Evolutionary conservation across 2,888 invertebrate genomes (phyloP).

Genomic region (Abscondita cerata): DNA sequence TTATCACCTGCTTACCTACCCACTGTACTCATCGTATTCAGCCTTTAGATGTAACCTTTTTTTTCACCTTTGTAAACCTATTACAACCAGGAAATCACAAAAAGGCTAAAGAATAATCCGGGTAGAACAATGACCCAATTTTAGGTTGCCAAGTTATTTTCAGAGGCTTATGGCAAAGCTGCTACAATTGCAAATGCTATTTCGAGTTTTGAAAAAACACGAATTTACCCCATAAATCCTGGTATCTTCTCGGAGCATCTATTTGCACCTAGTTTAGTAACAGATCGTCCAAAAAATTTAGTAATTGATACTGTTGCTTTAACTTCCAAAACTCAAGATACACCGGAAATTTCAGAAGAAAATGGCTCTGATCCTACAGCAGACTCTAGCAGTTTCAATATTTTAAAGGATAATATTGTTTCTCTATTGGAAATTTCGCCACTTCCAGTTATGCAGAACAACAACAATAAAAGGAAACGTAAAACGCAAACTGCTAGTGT

Average conservation of each 20-base stretch:
- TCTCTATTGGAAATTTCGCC: too few species aligned
- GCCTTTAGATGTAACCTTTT: constrained; percentile 19
- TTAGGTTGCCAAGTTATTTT: constrained; percentile 14
- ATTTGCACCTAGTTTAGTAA: constrained; percentile 11
- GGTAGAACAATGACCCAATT: constrained; percentile 7
- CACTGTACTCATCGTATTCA: constrained; percentile 17
- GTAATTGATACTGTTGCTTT: too few species aligned
- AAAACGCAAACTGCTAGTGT: too few species aligned
- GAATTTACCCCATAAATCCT: constrained; percentile 10
- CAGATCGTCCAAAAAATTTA: constrained; percentile 2
- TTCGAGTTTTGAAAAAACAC: constrained; percentile 13
- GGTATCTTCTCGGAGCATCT: neutral
- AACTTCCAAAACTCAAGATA: too few species aligned
- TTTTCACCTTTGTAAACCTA: constrained; percentile 2
- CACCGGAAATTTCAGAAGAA: too few species aligned
- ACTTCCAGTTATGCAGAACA: too few species aligned
- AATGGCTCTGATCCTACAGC: too few species aligned
- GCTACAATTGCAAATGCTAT: constrained; percentile 13
- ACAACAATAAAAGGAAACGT: too few species aligned
- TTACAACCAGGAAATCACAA: constrained; percentile 12
- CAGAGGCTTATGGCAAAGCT: constrained; percentile 14
- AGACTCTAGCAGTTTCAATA: too few species aligned
- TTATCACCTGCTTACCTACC: constrained; percentile 24
- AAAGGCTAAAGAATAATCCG: constrained; percentile 12
- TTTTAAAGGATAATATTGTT: too few species aligned